Percentiles rank a stretch among this genome's conserved stretches.
Evolutionary conservation across 2,113 vertebrate genomes (phyloP).

Genomic region (Silurus asotus): DNA sequence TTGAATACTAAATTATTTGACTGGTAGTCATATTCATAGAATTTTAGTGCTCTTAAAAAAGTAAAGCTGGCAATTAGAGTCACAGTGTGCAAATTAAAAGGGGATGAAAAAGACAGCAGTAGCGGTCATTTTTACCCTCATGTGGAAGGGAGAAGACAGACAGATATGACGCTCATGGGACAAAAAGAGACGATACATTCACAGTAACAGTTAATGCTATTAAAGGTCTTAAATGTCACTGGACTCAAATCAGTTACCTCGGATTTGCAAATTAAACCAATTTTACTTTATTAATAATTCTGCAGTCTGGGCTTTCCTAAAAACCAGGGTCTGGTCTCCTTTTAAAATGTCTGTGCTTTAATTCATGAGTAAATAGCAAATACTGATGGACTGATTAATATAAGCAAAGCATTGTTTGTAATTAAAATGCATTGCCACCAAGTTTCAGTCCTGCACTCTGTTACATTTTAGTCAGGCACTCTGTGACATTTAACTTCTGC

Average conservation of each 20-base stretch:
- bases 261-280: neutral
- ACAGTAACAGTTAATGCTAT: neutral
- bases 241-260: neutral
- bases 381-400: neutral
- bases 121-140: neutral
- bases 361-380: neutral
- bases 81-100: neutral
- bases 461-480: neutral
- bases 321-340: neutral
- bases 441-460: neutral
- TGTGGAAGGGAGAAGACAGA: neutral
- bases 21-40: neutral
- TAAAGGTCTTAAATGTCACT: neutral
- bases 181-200: neutral
- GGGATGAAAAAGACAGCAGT: neutral
- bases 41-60: neutral
- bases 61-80: neutral
- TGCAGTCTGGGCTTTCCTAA: neutral
- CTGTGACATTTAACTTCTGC: too few relatives aligned
- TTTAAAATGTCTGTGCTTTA: neutral
- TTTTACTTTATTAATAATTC: neutral
- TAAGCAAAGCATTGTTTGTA: neutral
- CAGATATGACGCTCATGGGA: neutral
- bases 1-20: neutral
- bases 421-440: neutral